Evolutionary conservation across 1,140 invertebrate species (phyloP), one percentile per base, ranked within the genome.

Genomic region (Globodera ellingtonae): DNA sequence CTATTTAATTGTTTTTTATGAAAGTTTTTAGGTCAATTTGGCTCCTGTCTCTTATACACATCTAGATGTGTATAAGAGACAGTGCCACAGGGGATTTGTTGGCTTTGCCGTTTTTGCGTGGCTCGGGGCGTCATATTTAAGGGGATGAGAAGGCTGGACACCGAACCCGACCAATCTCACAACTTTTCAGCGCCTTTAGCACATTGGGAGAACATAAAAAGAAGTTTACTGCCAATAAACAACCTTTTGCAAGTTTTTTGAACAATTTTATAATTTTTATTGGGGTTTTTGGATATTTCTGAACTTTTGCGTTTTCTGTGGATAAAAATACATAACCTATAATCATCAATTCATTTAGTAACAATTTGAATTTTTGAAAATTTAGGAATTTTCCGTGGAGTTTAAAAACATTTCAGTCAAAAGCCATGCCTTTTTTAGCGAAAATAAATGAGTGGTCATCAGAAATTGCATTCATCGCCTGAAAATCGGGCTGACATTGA

Each of bases 181-280:
- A 62, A 62, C 56, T 62, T 62, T 62, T 62, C 56, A 62, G 56
- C 56, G 56, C 56, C 56, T 62, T 62, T 62, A 62, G 18, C 56
- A 10, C 10, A 6, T 62, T 62, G 10, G 56, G 6, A 62, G 6
- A 13, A 62, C 5, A 62, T 18, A 13, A 62, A 62, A 62, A 18
- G 18, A 52, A 13, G 56, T 18, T 18, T 62, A 18, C 18, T 6
- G 21, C 6, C 5, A 13, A 18, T 62, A 6, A 18, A 10, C 52
- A 7, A 7, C 15, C 15, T 52, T 52, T 52, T 52, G 52, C 52
- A 52, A 9, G 2, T 15, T 52, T 52, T 52, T 8, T 7, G 15
- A 3, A 3, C 9, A 15, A 52, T 9, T 7, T 10, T 10, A 52
- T 10, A 52, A 9, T 3, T 9, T 52, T 52, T 52, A 7, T 52